Evolutionary conservation across 2,797 vertebrate genomes (phyloP).

Genomic region (Macroramphosus scolopax): DNA sequence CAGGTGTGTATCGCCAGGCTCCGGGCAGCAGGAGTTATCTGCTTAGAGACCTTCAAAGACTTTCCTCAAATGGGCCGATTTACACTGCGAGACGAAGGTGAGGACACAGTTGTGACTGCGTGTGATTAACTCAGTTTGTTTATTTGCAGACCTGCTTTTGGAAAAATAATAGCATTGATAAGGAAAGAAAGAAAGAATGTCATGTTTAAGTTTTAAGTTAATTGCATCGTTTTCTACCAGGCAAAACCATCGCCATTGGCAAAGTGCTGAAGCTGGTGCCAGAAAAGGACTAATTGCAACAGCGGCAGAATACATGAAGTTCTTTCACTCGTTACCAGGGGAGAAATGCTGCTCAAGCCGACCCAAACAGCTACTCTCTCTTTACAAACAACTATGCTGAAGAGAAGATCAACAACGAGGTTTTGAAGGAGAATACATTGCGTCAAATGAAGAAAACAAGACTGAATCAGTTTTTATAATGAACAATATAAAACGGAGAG

Average conservation of each 20-base stretch:
- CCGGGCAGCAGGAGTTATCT: slow-evolving; percentile 93
- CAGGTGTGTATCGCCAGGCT: slow-evolving; percentile 97
- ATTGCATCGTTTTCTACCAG: slow-evolving; percentile 63
- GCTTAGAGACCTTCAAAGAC: slow-evolving; percentile 99
- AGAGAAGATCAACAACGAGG: slow-evolving; percentile 66
- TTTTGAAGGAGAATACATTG: slow-evolving; percentile 58
- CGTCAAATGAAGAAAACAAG: slow-evolving; percentile 81
- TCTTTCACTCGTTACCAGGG: slow-evolving; percentile 82
- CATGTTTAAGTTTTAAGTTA: too few relatives aligned
- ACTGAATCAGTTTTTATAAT: slow-evolving; percentile 80
- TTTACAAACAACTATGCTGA: slow-evolving; percentile 82
- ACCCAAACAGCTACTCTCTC: slow-evolving; percentile 82
- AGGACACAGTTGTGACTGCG: slow-evolving; percentile 2
- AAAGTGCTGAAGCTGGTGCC: slow-evolving; percentile 99
- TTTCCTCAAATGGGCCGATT: slow-evolving; percentile 99
- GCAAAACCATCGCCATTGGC: slow-evolving; percentile 99
- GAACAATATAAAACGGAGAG: slow-evolving; percentile 72
- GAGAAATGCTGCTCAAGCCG: slow-evolving; percentile 88
- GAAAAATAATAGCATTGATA: too few relatives aligned
- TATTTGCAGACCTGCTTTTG: too few relatives aligned
- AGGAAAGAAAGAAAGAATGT: too few relatives aligned
- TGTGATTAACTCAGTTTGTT: neutral
- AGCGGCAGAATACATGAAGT: slow-evolving; percentile 71
- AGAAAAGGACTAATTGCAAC: slow-evolving; percentile 92
- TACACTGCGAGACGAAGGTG: slow-evolving; percentile 97